Conservation (phyloP, 2,113 vertebrate species). For the Spea bombifrons region DNA sequence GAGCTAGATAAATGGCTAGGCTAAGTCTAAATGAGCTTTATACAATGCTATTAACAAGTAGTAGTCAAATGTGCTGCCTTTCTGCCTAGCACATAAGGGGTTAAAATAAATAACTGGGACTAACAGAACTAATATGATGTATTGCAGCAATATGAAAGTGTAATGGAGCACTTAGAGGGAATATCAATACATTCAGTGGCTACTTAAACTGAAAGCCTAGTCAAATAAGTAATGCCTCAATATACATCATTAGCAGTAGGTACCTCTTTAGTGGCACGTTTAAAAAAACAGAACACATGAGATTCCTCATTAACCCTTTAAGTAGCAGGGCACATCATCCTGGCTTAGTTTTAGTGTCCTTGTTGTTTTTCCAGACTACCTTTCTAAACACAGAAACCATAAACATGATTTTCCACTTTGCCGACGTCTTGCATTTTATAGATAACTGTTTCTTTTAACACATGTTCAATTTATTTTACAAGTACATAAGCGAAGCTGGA, state of each 20-base stretch:
- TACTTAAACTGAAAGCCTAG: slow-evolving; percentile 29
- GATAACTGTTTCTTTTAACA: neutral
- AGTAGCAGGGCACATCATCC: neutral
- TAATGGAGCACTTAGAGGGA: slow-evolving; percentile 39
- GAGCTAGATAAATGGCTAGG: too few relatives aligned
- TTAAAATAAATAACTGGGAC: slow-evolving; percentile 9
- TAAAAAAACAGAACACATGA: neutral
- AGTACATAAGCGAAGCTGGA: neutral
- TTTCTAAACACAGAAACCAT: neutral
- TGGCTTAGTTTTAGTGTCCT: neutral
- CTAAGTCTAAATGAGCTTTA: too few relatives aligned
- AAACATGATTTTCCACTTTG: slow-evolving; percentile 10
- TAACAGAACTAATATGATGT: slow-evolving; percentile 24
- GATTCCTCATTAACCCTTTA: too few relatives aligned
- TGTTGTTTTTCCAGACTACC: neutral
- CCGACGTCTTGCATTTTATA: neutral
- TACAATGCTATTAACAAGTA: too few relatives aligned
- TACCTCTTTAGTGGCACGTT: slow-evolving; percentile 2
- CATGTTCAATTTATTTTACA: slow-evolving; percentile 5
- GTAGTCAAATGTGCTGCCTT: too few relatives aligned
- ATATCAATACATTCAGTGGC: slow-evolving; percentile 27
- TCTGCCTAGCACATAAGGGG: neutral
- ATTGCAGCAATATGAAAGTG: slow-evolving; percentile 26
- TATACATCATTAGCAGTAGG: slow-evolving; percentile 33
- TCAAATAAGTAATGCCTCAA: slow-evolving; percentile 15